A percentile compares a stretch with the other conserved stretches of the same genome.
Conservation (phyloP, 2,113 vertebrate species). For the Gobius niger region DNA sequence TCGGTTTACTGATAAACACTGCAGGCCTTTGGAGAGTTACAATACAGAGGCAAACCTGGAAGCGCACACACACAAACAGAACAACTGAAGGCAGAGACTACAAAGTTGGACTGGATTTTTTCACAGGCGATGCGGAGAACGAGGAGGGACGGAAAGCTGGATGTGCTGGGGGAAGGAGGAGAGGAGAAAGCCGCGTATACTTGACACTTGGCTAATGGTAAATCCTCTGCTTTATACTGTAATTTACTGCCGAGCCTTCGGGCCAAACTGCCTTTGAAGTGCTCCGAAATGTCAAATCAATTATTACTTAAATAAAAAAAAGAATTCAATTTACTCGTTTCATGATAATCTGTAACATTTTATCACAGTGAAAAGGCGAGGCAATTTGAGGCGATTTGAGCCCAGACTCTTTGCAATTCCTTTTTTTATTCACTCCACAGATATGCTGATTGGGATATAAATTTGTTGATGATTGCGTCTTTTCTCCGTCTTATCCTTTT, state of each 20-base stretch:
- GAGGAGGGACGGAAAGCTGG: not conserved
- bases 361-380: slow-evolving; percentile 56
- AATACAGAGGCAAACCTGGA: slow-evolving; percentile 52
- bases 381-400: slow-evolving; percentile 69
- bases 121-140: slow-evolving; percentile 34
- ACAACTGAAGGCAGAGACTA: slow-evolving; percentile 28
- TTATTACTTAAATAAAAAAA: slow-evolving; percentile 75
- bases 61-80: slow-evolving; percentile 38
- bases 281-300: slow-evolving; percentile 77
- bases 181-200: slow-evolving; percentile 37
- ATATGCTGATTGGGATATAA: slow-evolving; percentile 67
- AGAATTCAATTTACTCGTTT: slow-evolving; percentile 73
- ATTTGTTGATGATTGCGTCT: slow-evolving; percentile 71
- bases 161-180: not conserved
- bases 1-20: slow-evolving; percentile 68
- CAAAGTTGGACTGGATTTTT: slow-evolving; percentile 57
- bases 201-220: slow-evolving; percentile 72
- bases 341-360: slow-evolving; percentile 74
- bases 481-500: slow-evolving; percentile 52
- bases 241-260: slow-evolving; percentile 72
- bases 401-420: slow-evolving; percentile 27
- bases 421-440: slow-evolving; percentile 53
- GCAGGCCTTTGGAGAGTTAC: slow-evolving; percentile 53
- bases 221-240: slow-evolving; percentile 72
- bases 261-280: slow-evolving; percentile 78